Base-by-base conservation (phyloP, 2,888 invertebrate species). In the Pristionchus mayeri region DNA sequence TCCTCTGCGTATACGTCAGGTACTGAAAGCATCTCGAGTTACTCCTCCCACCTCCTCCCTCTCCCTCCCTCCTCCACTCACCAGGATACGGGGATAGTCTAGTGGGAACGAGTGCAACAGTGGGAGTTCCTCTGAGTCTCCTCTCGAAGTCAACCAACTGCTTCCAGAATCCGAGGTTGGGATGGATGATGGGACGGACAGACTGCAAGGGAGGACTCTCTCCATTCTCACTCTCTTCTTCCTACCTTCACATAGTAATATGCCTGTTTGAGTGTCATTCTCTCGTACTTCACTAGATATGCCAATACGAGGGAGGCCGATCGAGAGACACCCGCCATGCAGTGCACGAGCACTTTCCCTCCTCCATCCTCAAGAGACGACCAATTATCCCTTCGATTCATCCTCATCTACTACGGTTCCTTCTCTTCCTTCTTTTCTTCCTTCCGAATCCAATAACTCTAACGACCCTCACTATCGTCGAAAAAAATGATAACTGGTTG, bases 101-200 rank as follows among this genome's bases (percentile, higher is more conserved):
- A 21, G 50, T 48, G 54, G 50, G 57, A 40, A 71, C 57, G 67
- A 83, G 50, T 24, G 30, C 54, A 50, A 84, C 83, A 30, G 78
- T 24, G 30, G 63, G 50, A n/a, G 30, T 21, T 86, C 90, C 90
- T 50, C 90, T 86, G 54, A 92, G 81, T 16, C 90, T 87, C 30
- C 88, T 87, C 93, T 97, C 97, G 91, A 95, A 97, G 87, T 96
- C 95, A 67, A 97, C 96, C 86, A 97, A 94, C 93, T 97, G 97
- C 87, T 95, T 95, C 94, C 97, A 97, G 94, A 97, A 97, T 3
- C 97, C 96, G 60, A 95, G 95, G 93, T 97, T 97, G 3, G 97
- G 97, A 90, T 96, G 95, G 86, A 97, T 95, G 93, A 96, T 95
- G 16, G 96, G 95, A 93, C 96, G 94, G 90, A 95, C 94, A 79